Evolutionary conservation across 2,888 invertebrate genomes (phyloP).

Genomic region (Noctua comes): DNA sequence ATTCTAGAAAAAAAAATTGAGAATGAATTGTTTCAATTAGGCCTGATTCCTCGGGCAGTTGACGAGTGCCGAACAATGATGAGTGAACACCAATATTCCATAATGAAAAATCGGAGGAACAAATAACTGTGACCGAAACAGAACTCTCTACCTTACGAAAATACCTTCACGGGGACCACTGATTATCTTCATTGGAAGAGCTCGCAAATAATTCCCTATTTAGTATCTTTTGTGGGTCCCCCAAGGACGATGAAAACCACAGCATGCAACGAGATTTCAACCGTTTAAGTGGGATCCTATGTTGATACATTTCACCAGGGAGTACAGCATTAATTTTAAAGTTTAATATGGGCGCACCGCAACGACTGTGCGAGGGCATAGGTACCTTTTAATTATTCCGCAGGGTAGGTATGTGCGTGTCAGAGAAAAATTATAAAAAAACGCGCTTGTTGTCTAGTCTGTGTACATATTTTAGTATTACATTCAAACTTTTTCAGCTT

Average conservation of each 20-base stretch:
- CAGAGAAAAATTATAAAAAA: constrained; percentile 59
- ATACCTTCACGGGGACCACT: constrained; percentile 46
- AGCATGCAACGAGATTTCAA: constrained; percentile 30
- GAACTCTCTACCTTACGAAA: constrained; percentile 60
- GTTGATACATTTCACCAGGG: constrained; percentile 60
- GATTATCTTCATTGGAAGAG: constrained; percentile 67
- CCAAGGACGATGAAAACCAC: not conserved
- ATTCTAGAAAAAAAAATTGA: too few relatives aligned
- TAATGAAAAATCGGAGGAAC: too few relatives aligned
- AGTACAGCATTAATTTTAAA: constrained; percentile 66
- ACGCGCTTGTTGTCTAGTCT: constrained; percentile 49
- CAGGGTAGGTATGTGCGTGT: constrained; percentile 57
- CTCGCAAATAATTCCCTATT: constrained; percentile 61
- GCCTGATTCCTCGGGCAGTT: too few relatives aligned
- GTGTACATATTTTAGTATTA: constrained; percentile 56
- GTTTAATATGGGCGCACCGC: constrained; percentile 61
- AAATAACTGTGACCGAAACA: too few relatives aligned
- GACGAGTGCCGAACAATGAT: too few relatives aligned
- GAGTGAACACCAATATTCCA: too few relatives aligned
- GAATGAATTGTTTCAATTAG: too few relatives aligned
- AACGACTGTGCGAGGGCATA: constrained; percentile 47
- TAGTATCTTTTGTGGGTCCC: constrained; percentile 22
- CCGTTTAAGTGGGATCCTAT: constrained; percentile 62
- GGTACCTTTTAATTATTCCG: constrained; percentile 64
- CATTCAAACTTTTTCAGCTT: constrained; percentile 52